Evolutionary conservation across 2,888 invertebrate genomes (phyloP).

Genomic region (Caenorhabditis sinica): DNA sequence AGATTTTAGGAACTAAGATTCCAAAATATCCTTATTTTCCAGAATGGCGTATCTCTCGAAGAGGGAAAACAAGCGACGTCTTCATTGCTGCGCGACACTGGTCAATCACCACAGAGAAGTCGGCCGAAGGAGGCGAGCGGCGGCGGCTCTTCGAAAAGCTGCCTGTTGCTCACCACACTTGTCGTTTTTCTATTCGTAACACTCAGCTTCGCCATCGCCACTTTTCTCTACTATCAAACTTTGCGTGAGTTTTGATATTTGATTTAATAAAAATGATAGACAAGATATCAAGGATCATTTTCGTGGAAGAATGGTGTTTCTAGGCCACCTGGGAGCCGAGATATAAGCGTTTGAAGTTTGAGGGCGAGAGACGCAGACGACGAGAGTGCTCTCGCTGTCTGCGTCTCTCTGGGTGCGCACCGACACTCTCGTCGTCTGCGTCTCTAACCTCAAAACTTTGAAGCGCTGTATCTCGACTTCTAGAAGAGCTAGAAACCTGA

Average conservation of each 20-base stretch:
- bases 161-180: constrained; percentile 56
- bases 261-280: no score
- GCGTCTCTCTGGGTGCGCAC: no score
- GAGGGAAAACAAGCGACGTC: constrained; percentile 68
- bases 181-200: constrained; percentile 65
- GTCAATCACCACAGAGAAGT: constrained; percentile 37
- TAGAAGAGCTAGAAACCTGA: neutral
- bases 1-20: no score
- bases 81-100: constrained; percentile 62
- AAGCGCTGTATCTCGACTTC: no score
- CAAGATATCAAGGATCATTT: no score
- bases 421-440: no score
- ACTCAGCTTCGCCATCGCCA: constrained; percentile 59
- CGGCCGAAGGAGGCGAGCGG: constrained; percentile 33
- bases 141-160: constrained; percentile 38
- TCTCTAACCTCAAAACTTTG: no score
- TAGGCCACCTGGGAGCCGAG: no score
- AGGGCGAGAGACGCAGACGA: no score
- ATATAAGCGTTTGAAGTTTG: no score
- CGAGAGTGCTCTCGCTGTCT: no score
- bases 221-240: constrained; percentile 49
- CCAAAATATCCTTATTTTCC: constrained; percentile 24
- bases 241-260: constrained; percentile 44
- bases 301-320: no score
- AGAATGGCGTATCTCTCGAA: constrained; percentile 69